Conservation (phyloP, 2,888 invertebrate genomes). For the Thelaira solivaga region DNA sequence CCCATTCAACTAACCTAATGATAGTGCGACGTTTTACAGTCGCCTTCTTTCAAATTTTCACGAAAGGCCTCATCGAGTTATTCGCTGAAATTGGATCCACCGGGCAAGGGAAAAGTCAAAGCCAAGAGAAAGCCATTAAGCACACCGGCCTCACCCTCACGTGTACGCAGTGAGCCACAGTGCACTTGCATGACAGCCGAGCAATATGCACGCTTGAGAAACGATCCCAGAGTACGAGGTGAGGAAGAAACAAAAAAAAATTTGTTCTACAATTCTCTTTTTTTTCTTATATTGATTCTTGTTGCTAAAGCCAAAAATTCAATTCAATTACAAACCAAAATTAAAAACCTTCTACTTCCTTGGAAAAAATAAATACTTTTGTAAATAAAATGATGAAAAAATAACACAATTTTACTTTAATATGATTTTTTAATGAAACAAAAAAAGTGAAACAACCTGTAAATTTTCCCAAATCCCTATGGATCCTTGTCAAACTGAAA, state of each 20-base stretch:
- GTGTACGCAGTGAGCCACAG: conserved; percentile 87
- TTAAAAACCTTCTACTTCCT: conserved; percentile 31
- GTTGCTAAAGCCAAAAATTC: conserved; percentile 38
- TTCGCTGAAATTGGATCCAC: conserved; percentile 94
- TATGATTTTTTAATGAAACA: neutral
- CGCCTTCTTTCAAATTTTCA: conserved; percentile 98
- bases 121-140: conserved; percentile 93
- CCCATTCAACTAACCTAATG: conserved; percentile 78
- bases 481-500: neutral
- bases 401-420: conserved; percentile 16
- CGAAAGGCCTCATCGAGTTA: conserved; percentile 98
- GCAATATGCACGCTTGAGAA: conserved; percentile 89
- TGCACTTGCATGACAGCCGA: conserved; percentile 97
- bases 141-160: conserved; percentile 94
- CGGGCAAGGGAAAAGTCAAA: conserved; percentile 90
- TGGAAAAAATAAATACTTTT: conserved; percentile 33
- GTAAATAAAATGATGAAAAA: conserved; percentile 32
- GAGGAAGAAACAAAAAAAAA: conserved; percentile 60
- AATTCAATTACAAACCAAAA: conserved; percentile 15
- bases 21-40: conserved; percentile 87
- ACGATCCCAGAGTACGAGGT: conserved; percentile 76
- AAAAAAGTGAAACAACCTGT: conserved; percentile 1
- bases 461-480: neutral
- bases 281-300: conserved; percentile 21
- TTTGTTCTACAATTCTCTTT: conserved; percentile 18